These are phyloP conservation scores for Colletes collaris DNA, from an alignment of 2,888 invertebrate species.

Conservation along the genomic window DNA sequence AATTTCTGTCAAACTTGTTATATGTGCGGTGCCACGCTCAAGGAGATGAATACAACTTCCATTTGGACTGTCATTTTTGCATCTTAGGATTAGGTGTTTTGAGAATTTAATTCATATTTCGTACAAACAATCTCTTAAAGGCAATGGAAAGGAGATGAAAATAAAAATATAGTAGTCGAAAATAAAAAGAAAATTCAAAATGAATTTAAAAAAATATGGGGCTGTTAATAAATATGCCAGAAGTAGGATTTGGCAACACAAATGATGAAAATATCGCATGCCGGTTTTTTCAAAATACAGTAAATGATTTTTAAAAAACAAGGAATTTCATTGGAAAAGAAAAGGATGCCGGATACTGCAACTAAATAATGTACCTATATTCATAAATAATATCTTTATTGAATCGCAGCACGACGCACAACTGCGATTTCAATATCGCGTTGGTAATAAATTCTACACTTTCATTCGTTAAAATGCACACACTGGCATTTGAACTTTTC, in stretches of 20 bases:
- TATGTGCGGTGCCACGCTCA: conserved; percentile 3
- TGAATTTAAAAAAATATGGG: conserved; percentile 20
- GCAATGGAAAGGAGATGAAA: conserved; percentile 4
- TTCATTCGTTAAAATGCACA: too few species aligned
- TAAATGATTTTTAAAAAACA: too few species aligned
- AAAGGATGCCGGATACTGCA: too few species aligned
- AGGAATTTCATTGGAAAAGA: too few species aligned
- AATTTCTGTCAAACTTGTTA: conserved; percentile 2
- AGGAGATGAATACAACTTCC: conserved; percentile 8
- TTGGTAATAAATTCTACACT: too few species aligned
- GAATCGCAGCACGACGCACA: too few species aligned
- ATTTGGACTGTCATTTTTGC: conserved; percentile 8
- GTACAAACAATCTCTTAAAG: conserved; percentile 8
- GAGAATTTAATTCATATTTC: not conserved
- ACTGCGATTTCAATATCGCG: too few species aligned
- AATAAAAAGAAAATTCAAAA: conserved; percentile 10
- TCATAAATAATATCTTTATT: too few species aligned
- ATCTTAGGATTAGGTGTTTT: conserved; percentile 6
- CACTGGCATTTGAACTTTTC: too few species aligned
- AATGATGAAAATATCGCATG: conserved; percentile 23
- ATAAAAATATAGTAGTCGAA: not conserved
- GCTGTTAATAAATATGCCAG: not conserved
- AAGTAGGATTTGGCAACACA: not conserved
- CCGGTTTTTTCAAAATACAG: not conserved
- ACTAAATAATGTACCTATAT: too few species aligned